These are phyloP conservation scores for Pseudorhombus dupliciocellatus DNA, from an alignment of 2,113 vertebrate species.

Conservation along the genomic window DNA sequence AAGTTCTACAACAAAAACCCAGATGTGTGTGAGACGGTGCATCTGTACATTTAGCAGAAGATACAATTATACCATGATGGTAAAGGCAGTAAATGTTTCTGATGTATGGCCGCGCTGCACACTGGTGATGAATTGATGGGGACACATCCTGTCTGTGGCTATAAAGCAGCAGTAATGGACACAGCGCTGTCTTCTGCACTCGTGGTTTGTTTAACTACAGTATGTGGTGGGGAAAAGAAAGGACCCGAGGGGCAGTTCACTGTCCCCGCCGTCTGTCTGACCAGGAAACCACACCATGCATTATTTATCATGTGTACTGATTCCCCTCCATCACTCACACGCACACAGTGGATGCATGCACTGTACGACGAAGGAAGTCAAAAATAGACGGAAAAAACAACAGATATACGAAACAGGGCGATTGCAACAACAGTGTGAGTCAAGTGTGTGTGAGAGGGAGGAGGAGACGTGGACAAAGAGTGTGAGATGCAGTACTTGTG, in stretches of 20 bases:
- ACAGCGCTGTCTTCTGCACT: slow-evolving; percentile 32
- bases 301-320: slow-evolving; percentile 65
- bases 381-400: slow-evolving; percentile 17
- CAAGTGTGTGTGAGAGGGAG: background rate
- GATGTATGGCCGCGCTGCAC: background rate
- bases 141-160: slow-evolving; percentile 32
- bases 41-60: background rate
- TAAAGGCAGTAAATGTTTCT: background rate
- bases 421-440: background rate
- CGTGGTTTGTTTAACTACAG: slow-evolving; percentile 66
- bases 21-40: background rate
- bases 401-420: background rate
- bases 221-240: slow-evolving; percentile 40
- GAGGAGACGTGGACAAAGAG: slow-evolving; percentile 41
- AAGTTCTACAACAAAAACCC: background rate
- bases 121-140: background rate
- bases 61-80: background rate
- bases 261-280: slow-evolving; percentile 59
- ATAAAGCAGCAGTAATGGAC: slow-evolving; percentile 49
- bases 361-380: slow-evolving; percentile 7
- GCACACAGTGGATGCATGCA: slow-evolving; percentile 4
- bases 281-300: slow-evolving; percentile 76
- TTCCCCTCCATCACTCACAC: background rate
- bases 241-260: slow-evolving; percentile 58
- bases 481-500: slow-evolving; percentile 51